These are phyloP conservation scores for Meiosimyza decipiens DNA, from an alignment of 2,888 invertebrate species.

Conservation along the genomic window DNA sequence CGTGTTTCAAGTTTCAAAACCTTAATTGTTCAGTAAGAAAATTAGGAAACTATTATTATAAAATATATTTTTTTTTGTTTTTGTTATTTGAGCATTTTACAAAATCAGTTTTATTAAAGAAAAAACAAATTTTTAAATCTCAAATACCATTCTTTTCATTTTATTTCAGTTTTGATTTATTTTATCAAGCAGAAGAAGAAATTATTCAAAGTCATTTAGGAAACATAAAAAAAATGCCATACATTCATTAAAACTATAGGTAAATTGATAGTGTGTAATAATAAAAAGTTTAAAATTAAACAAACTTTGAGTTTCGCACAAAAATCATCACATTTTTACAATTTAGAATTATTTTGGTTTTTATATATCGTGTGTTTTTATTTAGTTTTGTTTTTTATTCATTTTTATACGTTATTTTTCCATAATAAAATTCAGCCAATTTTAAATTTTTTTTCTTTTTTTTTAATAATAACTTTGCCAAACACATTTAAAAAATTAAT, in stretches of 20 bases:
- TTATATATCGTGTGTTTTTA: background rate
- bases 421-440: background rate
- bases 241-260: background rate
- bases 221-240: too few relatives aligned
- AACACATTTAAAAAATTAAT: too few relatives aligned
- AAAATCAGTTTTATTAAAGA: background rate
- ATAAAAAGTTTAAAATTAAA: background rate
- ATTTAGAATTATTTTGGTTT: background rate
- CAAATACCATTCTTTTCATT: constrained; percentile 1
- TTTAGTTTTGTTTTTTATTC: background rate
- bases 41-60: background rate
- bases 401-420: too few relatives aligned
- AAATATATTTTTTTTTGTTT: background rate
- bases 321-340: constrained; percentile 19
- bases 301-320: constrained; percentile 6
- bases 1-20: too few relatives aligned
- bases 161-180: background rate
- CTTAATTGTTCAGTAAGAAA: background rate
- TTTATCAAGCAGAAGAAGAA: background rate
- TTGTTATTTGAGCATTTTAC: constrained; percentile 16
- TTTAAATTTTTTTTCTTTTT: background rate
- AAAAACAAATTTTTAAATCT: constrained; percentile 15
- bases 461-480: too few relatives aligned
- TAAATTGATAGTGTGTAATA: background rate
- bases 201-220: background rate